Percentiles rank a stretch among this genome's conserved stretches.
Evolutionary conservation across 2,113 vertebrate genomes (phyloP).

Genomic region (Hyperoodon ampullatus): DNA sequence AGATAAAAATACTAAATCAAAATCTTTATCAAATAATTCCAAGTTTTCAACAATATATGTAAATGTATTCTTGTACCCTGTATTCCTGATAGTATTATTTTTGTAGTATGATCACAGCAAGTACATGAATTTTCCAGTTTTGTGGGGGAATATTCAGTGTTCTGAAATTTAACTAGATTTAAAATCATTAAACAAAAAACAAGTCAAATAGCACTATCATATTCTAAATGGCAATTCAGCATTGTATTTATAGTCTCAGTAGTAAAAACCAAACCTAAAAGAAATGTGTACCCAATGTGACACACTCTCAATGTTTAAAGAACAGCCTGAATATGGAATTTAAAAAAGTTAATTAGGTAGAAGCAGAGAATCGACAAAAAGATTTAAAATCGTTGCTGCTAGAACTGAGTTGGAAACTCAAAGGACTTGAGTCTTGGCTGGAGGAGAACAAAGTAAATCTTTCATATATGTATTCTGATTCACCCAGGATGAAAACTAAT

Average conservation of each 20-base stretch:
- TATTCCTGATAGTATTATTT: slow-evolving; percentile 14
- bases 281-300: slow-evolving; percentile 39
- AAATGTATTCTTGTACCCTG: slow-evolving; percentile 25
- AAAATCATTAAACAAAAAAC: slow-evolving; percentile 58
- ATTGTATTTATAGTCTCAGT: slow-evolving; percentile 42
- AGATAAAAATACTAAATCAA: slow-evolving; percentile 41
- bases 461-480: slow-evolving; percentile 31
- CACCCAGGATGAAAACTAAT: slow-evolving; percentile 28
- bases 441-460: slow-evolving; percentile 29
- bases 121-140: background rate
- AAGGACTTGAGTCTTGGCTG: background rate
- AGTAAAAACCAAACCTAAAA: slow-evolving; percentile 61
- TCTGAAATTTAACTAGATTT: slow-evolving; percentile 56
- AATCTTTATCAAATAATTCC: slow-evolving; percentile 25
- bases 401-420: slow-evolving; percentile 11
- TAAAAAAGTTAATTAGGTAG: slow-evolving; percentile 54
- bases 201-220: slow-evolving; percentile 51
- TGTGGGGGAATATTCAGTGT: slow-evolving; percentile 44
- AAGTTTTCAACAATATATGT: slow-evolving; percentile 43
- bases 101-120: slow-evolving; percentile 23
- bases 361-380: slow-evolving; percentile 54
- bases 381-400: slow-evolving; percentile 34
- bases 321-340: slow-evolving; percentile 28
- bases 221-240: slow-evolving; percentile 52
- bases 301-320: slow-evolving; percentile 59